Conservation (phyloP, 2,113 vertebrate species). For the Grus americana region DNA sequence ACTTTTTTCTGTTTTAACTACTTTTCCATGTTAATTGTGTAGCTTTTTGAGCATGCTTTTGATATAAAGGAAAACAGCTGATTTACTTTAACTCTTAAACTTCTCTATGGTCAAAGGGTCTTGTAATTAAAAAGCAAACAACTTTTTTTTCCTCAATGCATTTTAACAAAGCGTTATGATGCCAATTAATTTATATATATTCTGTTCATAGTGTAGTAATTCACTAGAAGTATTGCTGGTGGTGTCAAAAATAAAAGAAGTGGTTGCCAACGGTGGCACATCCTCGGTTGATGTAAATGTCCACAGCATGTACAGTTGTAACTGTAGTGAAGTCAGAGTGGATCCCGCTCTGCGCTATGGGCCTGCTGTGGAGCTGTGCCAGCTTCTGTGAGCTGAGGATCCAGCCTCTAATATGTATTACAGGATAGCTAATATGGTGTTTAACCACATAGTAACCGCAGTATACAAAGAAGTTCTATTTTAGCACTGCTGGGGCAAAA, state of each 20-base stretch:
- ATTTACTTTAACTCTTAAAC: not conserved
- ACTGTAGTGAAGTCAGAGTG: not conserved
- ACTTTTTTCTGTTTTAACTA: not conserved
- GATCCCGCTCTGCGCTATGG: not conserved
- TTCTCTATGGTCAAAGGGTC: not conserved
- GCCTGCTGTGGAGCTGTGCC: not conserved
- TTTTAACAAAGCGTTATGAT: not conserved
- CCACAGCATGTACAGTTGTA: not conserved
- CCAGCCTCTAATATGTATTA: not conserved
- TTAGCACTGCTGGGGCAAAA: not conserved
- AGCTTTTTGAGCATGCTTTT: not conserved
- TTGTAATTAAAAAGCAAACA: not conserved
- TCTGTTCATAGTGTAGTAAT: not conserved
- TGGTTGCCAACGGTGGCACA: not conserved
- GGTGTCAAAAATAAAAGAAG: not conserved
- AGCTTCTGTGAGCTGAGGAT: not conserved
- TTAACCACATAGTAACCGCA: conserved; percentile 20
- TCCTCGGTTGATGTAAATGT: not conserved
- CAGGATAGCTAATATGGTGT: not conserved
- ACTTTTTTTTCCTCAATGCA: not conserved
- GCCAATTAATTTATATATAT: not conserved
- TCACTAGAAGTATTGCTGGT: not conserved
- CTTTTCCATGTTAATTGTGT: not conserved
- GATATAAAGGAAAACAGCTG: not conserved
- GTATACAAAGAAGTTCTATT: conserved; percentile 24